Evolutionary conservation across 2,888 invertebrate genomes (phyloP).

Genomic region (Leptinotarsa tumamoca): DNA sequence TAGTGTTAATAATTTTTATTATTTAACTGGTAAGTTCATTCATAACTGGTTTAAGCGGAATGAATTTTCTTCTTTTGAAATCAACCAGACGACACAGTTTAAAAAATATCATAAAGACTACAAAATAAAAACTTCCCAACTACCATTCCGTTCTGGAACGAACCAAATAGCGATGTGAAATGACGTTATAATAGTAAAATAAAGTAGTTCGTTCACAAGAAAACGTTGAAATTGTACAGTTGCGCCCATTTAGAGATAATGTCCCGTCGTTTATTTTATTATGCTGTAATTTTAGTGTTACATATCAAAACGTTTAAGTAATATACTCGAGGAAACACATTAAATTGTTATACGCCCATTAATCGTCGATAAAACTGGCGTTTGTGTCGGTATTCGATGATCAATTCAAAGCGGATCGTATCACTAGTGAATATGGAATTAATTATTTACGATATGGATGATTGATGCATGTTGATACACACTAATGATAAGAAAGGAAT

Average conservation of each 20-base stretch:
- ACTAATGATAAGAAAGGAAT: too few species aligned
- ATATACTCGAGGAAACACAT: slow-evolving; percentile 45
- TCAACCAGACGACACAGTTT: slow-evolving; percentile 40
- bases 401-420: slow-evolving; percentile 6
- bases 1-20: too few species aligned
- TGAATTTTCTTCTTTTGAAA: slow-evolving; percentile 33
- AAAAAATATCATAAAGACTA: slow-evolving; percentile 42
- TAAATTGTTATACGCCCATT: slow-evolving; percentile 39
- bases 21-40: too few species aligned
- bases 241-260: slow-evolving; percentile 57
- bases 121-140: slow-evolving; percentile 47
- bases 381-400: slow-evolving; percentile 1
- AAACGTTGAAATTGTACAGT: slow-evolving; percentile 55
- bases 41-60: neutral
- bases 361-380: slow-evolving; percentile 38
- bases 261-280: slow-evolving; percentile 56
- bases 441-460: neutral
- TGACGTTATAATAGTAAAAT: slow-evolving; percentile 58
- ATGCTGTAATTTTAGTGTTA: slow-evolving; percentile 51
- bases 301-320: slow-evolving; percentile 54
- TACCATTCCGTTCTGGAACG: slow-evolving; percentile 39
- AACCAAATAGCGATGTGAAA: slow-evolving; percentile 54
- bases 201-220: slow-evolving; percentile 54
- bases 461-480: neutral
- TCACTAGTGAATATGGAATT: neutral